Conservation (phyloP, 1,140 invertebrate species). For the Diorhabda carinulata region DNA sequence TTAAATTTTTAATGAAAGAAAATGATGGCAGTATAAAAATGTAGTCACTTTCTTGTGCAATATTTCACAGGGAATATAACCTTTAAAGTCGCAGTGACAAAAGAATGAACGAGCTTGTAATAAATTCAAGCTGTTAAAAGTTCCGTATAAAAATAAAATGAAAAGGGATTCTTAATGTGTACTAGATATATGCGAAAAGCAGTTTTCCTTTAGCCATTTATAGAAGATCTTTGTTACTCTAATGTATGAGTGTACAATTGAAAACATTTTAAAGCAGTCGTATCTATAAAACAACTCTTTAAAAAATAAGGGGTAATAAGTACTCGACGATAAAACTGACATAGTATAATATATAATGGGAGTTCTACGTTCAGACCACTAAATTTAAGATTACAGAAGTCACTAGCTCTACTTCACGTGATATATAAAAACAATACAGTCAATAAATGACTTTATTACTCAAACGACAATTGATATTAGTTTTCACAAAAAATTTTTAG, state of each 20-base stretch:
- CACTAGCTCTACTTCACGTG: neutral
- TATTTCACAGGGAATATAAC: conserved; percentile 14
- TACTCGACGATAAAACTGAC: conserved; percentile 17
- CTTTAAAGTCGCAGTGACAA: conserved; percentile 13
- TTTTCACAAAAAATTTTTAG: too few species aligned
- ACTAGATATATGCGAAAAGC: conserved; percentile 30
- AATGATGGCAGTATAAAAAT: too few species aligned
- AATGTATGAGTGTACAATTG: conserved; percentile 30
- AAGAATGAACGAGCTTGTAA: conserved; percentile 12
- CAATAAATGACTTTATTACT: too few species aligned
- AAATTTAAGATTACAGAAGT: neutral
- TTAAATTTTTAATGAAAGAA: too few species aligned
- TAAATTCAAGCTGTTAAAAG: conserved; percentile 22
- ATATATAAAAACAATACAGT: too few species aligned
- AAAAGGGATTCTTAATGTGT: conserved; percentile 16
- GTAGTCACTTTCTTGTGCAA: conserved; percentile 5
- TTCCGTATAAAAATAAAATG: conserved; percentile 19
- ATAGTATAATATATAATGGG: conserved; percentile 9
- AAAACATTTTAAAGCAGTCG: conserved; percentile 28
- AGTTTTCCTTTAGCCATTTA: conserved; percentile 28
- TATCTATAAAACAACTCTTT: conserved; percentile 25
- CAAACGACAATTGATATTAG: too few species aligned
- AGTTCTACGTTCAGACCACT: conserved; percentile 12
- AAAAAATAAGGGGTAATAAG: conserved; percentile 23
- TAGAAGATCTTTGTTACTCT: conserved; percentile 30